Evolutionary conservation across 2,797 vertebrate genomes (phyloP), one percentile per base, ranked within the genome.

Genomic region (Ptychadena robeensis): DNA sequence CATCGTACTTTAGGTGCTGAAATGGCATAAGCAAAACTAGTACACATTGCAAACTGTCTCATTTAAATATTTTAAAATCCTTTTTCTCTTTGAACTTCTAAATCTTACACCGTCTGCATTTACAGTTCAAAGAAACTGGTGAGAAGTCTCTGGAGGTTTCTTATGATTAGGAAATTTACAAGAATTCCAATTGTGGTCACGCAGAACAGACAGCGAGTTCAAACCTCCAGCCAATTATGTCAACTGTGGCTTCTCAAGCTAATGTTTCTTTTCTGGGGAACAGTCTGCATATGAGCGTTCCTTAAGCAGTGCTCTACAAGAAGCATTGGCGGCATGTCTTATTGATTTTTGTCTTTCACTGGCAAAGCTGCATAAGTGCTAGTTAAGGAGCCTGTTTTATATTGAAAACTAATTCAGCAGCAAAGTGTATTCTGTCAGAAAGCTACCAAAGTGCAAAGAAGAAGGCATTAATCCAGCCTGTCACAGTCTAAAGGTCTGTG

Each of bases 141-240:
- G 34, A 27, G 53, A 63, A 63, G 70, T 61, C 53, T 71, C 67
- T n/a, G 25, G 79, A 65, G 44, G 37, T 61, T 75, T 57, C 14
- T 67, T 25, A 74, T 82, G 40, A 74, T 74, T 75, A 82, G 65
- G 9, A 10, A 69, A 34, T 82, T 74, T 74, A 67, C 7, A 15
- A 61, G 31, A 68, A 82, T 75, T 22, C 18, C 64, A 68, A 12
- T 82, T 75, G 32, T 38, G 72, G 80, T 40, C 31, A 67, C 18
- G 37, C n/a, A 61, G 44, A 40, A 68, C 53, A 57, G 80, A 38
- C 4, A 38, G 32, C 22, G n/a, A 71, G 64, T 64, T 75, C 31
- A 67, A 74, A 48, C 70, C 80, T 75, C 27, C 25, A 37, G 72
- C 64, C 80, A 82, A 73, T 82, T 82, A 74, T 74, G 44, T 75